Conservation (phyloP, 2,797 vertebrate species). For the Myotis daubentonii region DNA sequence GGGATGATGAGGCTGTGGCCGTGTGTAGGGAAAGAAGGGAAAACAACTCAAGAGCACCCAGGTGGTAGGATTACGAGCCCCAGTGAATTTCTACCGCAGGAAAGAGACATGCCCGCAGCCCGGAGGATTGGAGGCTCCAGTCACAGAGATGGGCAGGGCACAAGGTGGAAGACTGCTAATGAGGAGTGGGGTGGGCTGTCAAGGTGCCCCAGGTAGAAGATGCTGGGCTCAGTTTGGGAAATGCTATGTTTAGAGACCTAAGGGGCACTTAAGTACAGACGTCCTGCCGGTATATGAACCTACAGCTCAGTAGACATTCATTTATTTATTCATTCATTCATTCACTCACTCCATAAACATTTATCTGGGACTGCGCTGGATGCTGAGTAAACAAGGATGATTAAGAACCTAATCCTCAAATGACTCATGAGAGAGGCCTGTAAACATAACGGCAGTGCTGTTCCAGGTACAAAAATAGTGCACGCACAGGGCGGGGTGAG, state of each 20-base stretch:
- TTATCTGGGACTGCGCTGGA: not conserved
- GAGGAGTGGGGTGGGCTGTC: not conserved
- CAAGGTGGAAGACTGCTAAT: not conserved
- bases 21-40: not conserved
- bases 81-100: not conserved
- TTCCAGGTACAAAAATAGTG: not conserved
- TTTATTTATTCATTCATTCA: not conserved
- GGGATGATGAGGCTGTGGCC: not conserved
- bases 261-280: not conserved
- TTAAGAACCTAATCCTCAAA: constrained; percentile 28
- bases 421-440: not conserved
- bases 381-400: not conserved
- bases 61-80: not conserved
- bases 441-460: not conserved
- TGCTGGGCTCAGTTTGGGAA: not conserved
- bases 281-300: not conserved
- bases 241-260: not conserved
- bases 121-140: not conserved
- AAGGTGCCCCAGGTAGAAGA: not conserved
- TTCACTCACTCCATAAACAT: not conserved
- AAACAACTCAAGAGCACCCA: not conserved
- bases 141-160: not conserved
- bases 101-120: not conserved
- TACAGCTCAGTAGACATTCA: not conserved
- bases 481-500: fast-evolving